These are phyloP conservation scores for Pedicia rivosa DNA, from an alignment of 2,888 invertebrate species.

Conservation along the genomic window DNA sequence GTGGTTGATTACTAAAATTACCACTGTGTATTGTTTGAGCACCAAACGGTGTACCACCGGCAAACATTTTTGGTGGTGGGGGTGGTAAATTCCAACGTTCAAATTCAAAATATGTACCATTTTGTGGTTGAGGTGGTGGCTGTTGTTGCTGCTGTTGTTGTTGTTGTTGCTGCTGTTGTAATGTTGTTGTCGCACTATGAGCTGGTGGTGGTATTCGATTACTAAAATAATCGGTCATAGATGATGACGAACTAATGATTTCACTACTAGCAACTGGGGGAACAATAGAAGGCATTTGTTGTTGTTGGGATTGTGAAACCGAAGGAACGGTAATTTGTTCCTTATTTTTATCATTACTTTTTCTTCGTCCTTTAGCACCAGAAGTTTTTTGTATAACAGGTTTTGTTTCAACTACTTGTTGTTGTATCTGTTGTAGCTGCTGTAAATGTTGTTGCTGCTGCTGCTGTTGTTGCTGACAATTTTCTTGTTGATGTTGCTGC, in stretches of 20 bases:
- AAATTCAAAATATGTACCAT: constrained; percentile 62
- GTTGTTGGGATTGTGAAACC: too few relatives aligned
- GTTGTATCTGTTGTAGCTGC: constrained; percentile 13
- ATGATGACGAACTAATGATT: too few relatives aligned
- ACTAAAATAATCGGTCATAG: neutral
- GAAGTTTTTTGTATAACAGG: too few relatives aligned
- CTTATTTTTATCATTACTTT: too few relatives aligned
- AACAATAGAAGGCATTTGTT: too few relatives aligned
- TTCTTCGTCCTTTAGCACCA: too few relatives aligned
- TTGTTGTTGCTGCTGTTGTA: constrained; percentile 12
- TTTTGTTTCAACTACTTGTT: constrained; percentile 8
- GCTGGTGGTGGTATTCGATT: constrained; percentile 56
- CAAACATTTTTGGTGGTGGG: constrained; percentile 51
- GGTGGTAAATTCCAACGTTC: constrained; percentile 65
- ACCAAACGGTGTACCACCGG: constrained; percentile 31
- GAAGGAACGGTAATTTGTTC: too few relatives aligned
- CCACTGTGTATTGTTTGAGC: constrained; percentile 38
- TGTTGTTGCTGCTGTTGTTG: constrained; percentile 12
- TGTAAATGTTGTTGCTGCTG: too few relatives aligned
- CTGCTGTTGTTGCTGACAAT: too few relatives aligned
- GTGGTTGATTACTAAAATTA: constrained; percentile 39
- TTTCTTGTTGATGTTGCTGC: too few relatives aligned
- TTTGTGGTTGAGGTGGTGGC: too few relatives aligned
- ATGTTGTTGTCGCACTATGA: constrained; percentile 40
- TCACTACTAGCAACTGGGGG: too few relatives aligned